Evolutionary conservation across 2,113 vertebrate species (phyloP).

Genomic region (Cyprinodon tularosa): DNA sequence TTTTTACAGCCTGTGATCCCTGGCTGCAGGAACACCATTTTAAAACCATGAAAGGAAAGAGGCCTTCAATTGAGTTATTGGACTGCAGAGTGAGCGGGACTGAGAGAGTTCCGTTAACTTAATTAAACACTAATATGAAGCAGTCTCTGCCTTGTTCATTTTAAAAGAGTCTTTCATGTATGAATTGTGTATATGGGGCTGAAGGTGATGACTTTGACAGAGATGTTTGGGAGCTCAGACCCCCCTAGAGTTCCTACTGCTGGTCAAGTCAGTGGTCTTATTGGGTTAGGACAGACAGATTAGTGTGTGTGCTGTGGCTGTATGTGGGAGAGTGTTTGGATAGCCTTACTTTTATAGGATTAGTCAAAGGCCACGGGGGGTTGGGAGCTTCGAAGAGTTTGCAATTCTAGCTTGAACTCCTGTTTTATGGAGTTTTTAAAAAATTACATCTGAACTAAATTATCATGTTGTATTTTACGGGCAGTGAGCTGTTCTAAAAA

Average conservation of each 20-base stretch:
- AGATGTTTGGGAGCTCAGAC: slow-evolving; percentile 38
- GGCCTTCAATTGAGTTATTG: slow-evolving; percentile 75
- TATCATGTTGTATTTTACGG: not conserved
- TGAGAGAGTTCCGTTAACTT: slow-evolving; percentile 72
- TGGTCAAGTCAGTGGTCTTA: slow-evolving; percentile 57
- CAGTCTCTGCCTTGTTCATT: slow-evolving; percentile 70
- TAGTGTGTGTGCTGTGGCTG: slow-evolving; percentile 24
- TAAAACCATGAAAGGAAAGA: slow-evolving; percentile 74
- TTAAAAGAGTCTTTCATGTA: slow-evolving; percentile 36
- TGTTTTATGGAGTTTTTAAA: not conserved
- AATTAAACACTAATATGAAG: slow-evolving; percentile 83
- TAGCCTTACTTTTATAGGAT: slow-evolving; percentile 56
- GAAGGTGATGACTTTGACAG: slow-evolving; percentile 31
- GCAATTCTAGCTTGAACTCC: not conserved
- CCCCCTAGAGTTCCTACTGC: slow-evolving; percentile 37
- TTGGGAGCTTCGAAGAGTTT: not conserved
- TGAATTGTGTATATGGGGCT: slow-evolving; percentile 36
- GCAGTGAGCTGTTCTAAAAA: not conserved
- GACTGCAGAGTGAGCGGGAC: slow-evolving; percentile 36
- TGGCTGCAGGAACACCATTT: slow-evolving; percentile 63
- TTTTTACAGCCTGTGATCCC: slow-evolving; percentile 57
- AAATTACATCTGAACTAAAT: not conserved
- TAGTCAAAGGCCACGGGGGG: slow-evolving; percentile 40
- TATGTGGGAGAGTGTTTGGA: slow-evolving; percentile 47
- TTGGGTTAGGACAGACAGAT: slow-evolving; percentile 56